phyloP scores from a whole-genome alignment of 2,797 vertebrate genomes.

The Gallinago nigripennis region DNA sequence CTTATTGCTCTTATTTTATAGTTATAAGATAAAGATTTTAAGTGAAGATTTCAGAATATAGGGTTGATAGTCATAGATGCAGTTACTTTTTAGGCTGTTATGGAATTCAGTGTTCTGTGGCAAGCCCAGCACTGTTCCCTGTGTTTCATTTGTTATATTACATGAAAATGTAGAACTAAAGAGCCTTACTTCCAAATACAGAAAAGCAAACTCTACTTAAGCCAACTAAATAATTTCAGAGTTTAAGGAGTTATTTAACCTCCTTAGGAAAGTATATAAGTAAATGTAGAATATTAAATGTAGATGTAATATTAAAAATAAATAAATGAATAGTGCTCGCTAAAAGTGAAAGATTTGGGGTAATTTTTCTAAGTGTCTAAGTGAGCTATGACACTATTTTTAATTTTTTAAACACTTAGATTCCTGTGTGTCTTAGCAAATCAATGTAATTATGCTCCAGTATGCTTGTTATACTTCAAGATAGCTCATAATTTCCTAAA shows the following conservation, averaged over 20 bases:
- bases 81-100: neutral
- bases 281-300: neutral
- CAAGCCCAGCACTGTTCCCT: neutral
- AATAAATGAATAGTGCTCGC: neutral
- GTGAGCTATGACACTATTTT: neutral
- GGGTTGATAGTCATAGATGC: neutral
- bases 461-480: neutral
- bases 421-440: neutral
- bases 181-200: neutral
- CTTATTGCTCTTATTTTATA: neutral
- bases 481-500: neutral
- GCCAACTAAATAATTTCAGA: neutral
- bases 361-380: neutral
- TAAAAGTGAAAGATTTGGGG: neutral
- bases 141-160: neutral
- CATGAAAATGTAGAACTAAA: neutral
- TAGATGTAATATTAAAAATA: neutral
- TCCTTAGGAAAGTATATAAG: neutral
- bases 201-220: neutral
- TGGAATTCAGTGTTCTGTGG: neutral
- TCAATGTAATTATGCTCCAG: neutral
- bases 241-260: neutral
- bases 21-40: neutral
- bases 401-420: neutral
- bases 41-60: neutral